Evolutionary conservation across 2,797 vertebrate genomes (phyloP), one percentile per base, ranked within the genome.

Genomic region (Schizopygopsis malacanthus): DNA sequence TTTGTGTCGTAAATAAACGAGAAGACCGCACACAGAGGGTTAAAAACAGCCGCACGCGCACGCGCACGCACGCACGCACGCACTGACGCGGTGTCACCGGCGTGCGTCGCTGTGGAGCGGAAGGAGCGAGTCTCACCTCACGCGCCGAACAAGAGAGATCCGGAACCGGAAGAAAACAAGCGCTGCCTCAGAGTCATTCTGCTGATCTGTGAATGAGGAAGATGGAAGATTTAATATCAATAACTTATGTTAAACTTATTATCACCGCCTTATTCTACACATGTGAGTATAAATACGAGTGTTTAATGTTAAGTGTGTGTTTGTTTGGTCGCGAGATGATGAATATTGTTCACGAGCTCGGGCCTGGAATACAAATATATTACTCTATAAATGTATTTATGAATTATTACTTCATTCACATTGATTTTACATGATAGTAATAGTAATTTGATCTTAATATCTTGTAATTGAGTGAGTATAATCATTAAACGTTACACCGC

Each of bases 131-230:
- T 18, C 15, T 65, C 41, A 2, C 33, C 15, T 65, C 41, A 7
- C 33, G 45, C 47, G 43, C 82, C 56, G 39, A 69, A 11, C 15
- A 45, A 84, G 75, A 11, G 28, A 54, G 20, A 81, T 59, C 10
- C 65, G 65, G 83, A 85, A 79, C 63, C 75, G 83, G 83, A 85
- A 79, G 63, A 56, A 85, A 85, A 85, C 76, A 79, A 77, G 65
- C 61, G 9, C 61, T 45, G 28, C 37, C 33, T 13, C n/a, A 77
- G 33, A 13, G n/a, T 54, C 18, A 11, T 8, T 37, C n/a, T 41
- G 65, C 16, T 54, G 45, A 9, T 59, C 22, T 28, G 65, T 79
- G 28, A 37, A 85, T 12, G 8, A 79, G 63, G 76, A 85, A 85
- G 39, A 85, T 85, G 83, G 65, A 47, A 0, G 2, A 37, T 70